Evolutionary conservation across 2,888 invertebrate genomes (phyloP).

Genomic region (Microctonus hyperodae): DNA sequence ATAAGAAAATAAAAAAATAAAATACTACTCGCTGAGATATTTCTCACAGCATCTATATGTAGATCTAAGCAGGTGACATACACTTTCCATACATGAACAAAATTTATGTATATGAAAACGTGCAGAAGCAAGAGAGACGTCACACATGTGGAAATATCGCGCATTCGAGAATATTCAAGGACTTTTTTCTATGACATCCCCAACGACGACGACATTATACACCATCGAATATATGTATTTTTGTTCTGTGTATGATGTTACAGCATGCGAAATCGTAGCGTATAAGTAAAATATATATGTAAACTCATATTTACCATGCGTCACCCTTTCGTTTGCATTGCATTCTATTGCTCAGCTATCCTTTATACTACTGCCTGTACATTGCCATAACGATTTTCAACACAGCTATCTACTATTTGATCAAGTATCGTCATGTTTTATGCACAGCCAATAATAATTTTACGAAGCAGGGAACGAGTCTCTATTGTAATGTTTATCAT

Average conservation of each 20-base stretch:
- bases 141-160: slow-evolving; percentile 58
- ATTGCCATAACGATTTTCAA: neutral
- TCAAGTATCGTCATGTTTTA: slow-evolving; percentile 58
- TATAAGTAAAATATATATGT: slow-evolving; percentile 38
- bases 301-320: slow-evolving; percentile 51
- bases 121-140: slow-evolving; percentile 50
- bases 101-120: slow-evolving; percentile 59
- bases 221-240: neutral
- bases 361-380: neutral
- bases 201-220: slow-evolving; percentile 56
- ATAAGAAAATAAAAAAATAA: neutral
- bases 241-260: neutral
- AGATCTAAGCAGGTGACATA: slow-evolving; percentile 23
- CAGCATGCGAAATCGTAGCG: neutral
- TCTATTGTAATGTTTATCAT: slow-evolving; percentile 38
- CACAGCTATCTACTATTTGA: slow-evolving; percentile 45
- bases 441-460: slow-evolving; percentile 58
- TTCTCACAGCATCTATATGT: neutral
- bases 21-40: neutral
- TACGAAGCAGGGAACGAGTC: slow-evolving; percentile 53
- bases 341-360: slow-evolving; percentile 9
- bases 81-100: slow-evolving; percentile 47
- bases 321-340: slow-evolving; percentile 36
- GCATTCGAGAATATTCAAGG: slow-evolving; percentile 48
- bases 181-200: slow-evolving; percentile 47